Base-by-base conservation (phyloP, 2,888 invertebrate species). In the Tholera decimalis region DNA sequence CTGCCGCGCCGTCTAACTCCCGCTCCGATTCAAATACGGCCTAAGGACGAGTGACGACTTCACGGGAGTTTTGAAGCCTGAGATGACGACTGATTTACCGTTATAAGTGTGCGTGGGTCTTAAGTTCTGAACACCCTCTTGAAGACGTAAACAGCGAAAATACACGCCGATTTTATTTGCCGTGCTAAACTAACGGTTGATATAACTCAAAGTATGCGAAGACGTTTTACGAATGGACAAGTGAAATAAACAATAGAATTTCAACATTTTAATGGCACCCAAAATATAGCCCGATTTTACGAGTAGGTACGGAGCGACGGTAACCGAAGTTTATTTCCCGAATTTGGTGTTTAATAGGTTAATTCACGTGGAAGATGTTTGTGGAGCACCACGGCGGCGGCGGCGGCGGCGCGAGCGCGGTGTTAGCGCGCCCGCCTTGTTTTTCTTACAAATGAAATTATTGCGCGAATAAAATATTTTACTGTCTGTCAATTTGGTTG, bases 361-460 rank as follows among this genome's bases (percentile, higher is more conserved):
- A 93, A 94, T 94, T 94, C 94, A 89, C 88, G 93, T 91, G 91
- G 89, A 94, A 93, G 90, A 92, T 91, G 91, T 90, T 91, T 88
- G 90, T 85, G 89, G 88, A 88, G 88, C 86, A 87, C 84, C 86
- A 83, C 83, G 77, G 59, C 60, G 35, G 13, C 53, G 73, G 47
- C 65, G 64, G n/a, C 56, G 58, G 63, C 35, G 72, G 26, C 37
- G 58, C 50, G 44, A 70, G 26, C 37, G 58, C 50, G 44, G 53
- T 18, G 64, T 7, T 35, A 24, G 58, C 66, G 56, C 65, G 64
- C 75, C 62, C 72, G 73, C 77, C 85, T 91, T 93, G 94, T 94
- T 94, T 94, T 95, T 94, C 93, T 92, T 91, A 86, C 91, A 93
- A 94, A 95, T 93, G 89, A 94, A 95, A 93, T 95, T 95, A 95